A percentile compares a stretch with the other conserved stretches of the same genome.
phyloP scores from a whole-genome alignment of 2,113 vertebrate species.

The Indri indri region DNA sequence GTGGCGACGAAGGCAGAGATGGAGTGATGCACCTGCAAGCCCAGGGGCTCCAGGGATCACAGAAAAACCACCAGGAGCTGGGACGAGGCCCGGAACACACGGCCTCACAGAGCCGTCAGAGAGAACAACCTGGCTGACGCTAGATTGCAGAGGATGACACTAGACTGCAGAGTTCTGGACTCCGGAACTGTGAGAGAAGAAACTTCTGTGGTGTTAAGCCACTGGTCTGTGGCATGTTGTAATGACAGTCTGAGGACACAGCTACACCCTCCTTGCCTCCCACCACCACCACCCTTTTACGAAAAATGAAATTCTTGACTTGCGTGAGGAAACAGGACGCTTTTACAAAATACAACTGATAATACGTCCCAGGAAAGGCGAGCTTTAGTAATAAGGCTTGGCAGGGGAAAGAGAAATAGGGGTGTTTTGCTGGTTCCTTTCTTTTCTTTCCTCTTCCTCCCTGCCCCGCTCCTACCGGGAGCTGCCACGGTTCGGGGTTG shows the following conservation, averaged over 20 bases:
- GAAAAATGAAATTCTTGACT: not conserved
- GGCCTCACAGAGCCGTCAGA: too few relatives aligned
- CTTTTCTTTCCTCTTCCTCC: not conserved
- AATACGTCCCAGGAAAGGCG: not conserved
- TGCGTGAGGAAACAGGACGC: not conserved
- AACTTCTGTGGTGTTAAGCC: not conserved
- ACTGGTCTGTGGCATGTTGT: too few relatives aligned
- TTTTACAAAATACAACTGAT: not conserved
- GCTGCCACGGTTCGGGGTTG: not conserved
- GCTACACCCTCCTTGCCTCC: not conserved
- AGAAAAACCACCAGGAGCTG: not conserved
- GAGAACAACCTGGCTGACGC: not conserved
- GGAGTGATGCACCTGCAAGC: accelerated
- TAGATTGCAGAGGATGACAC: too few relatives aligned
- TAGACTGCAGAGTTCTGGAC: not conserved
- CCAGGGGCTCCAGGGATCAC: too few relatives aligned
- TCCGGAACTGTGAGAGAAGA: not conserved
- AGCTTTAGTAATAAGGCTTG: not conserved
- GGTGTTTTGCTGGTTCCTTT: not conserved
- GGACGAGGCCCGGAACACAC: not conserved
- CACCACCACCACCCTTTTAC: not conserved
- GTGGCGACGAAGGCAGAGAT: not conserved
- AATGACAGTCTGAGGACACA: not conserved
- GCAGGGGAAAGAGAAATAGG: not conserved
- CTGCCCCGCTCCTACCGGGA: not conserved